Evolutionary conservation across 2,113 vertebrate species (phyloP), one percentile per base, ranked within the genome.

Genomic region (Anseranas semipalmata): DNA sequence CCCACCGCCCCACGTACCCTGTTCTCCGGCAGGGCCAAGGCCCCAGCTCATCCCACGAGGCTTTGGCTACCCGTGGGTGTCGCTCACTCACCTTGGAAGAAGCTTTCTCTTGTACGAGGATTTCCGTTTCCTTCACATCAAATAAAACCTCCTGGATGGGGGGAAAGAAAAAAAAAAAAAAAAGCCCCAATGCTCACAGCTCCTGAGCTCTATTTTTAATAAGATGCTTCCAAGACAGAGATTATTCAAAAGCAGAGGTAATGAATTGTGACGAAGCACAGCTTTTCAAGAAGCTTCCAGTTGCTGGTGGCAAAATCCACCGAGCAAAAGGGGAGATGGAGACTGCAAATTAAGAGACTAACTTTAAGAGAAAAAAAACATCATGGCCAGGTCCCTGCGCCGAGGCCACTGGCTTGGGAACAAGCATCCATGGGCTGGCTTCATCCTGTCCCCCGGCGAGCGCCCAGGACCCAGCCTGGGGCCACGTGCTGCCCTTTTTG

Each of bases 51-150:
- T 9, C 45, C 24, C 8, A 17, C 12, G 5, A 30, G 24, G 18
- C n/a, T 60, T 25, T 30, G 28, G 35, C 63, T 58, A 11, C 63
- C 28, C 35, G 33, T 2, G n/a, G 37, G 12, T 10, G 14, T 50
- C 4, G 0, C 43, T 39, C 5, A 1, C 95, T 97, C 63, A 99
- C 98, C 97, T 86, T 74, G 70, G 98, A 98, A 65, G 97, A 98
- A 50, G 41, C 79, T 77, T 97, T 98, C 37, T 99, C 98, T 52
- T 96, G 98, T 66, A 98, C 96, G 0, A 98, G 97, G 88, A 99
- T 48, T 95, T 99, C 98, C 2, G 98, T 98, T 97, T 99, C 99
- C 91, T 98, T 99, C 91, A 99, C 83, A 35, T 99, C 99, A 66
- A 99, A 93, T 27, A 98, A 97, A 91, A 98, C 98, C 37, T 98